Percentiles rank a stretch among this genome's conserved stretches.
These are phyloP conservation scores for Globia sparganii DNA, from an alignment of 2,888 invertebrate genomes.

Conservation along the genomic window DNA sequence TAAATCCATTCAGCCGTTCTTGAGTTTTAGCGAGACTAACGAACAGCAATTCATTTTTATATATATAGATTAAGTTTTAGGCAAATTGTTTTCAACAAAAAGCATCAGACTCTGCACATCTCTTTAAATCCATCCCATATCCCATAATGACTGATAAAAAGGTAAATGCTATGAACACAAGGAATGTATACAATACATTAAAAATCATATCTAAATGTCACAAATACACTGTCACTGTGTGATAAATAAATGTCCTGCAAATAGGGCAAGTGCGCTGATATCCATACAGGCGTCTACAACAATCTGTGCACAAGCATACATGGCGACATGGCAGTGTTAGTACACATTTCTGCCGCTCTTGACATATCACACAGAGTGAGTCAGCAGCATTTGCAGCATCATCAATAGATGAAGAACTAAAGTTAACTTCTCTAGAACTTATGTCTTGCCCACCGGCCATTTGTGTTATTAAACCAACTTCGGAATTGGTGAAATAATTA, in stretches of 20 bases:
- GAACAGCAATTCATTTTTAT: no score
- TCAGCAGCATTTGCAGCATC: conserved; percentile 79
- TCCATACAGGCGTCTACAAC: conserved; percentile 85
- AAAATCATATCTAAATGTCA: conserved; percentile 69
- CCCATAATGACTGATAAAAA: conserved; percentile 1
- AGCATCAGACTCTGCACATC: neutral
- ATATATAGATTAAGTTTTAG: neutral
- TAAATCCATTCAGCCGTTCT: no score
- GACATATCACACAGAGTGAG: conserved; percentile 89
- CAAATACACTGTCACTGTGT: conserved; percentile 90
- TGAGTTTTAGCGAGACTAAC: no score
- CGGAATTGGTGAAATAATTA: conserved; percentile 84
- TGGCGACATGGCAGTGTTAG: conserved; percentile 90
- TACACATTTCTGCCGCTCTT: conserved; percentile 90
- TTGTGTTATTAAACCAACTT: conserved; percentile 81
- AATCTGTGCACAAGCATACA: conserved; percentile 89
- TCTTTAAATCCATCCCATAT: no score
- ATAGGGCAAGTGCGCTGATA: conserved; percentile 89
- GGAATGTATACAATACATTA: conserved; percentile 41
- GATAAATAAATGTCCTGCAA: conserved; percentile 89
- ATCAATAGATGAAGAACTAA: conserved; percentile 68
- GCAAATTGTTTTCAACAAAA: conserved; percentile 13
- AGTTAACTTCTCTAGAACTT: conserved; percentile 68
- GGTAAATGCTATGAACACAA: conserved; percentile 31
- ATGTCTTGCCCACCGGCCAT: conserved; percentile 79